Evolutionary conservation across 2,888 invertebrate species (phyloP).

Genomic region (Drosophila subsilvestris): DNA sequence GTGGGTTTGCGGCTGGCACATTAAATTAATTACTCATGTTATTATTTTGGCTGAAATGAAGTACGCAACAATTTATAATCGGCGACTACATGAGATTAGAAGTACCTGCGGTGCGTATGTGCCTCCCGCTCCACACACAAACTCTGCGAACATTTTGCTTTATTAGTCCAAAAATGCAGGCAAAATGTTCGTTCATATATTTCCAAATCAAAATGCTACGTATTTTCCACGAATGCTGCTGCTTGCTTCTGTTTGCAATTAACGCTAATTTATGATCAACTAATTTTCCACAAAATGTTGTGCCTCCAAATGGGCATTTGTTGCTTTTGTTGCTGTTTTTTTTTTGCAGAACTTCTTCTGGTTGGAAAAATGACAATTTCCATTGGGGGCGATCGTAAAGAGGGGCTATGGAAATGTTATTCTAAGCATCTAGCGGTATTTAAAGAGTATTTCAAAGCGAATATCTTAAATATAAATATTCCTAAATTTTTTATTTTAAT

Average conservation of each 20-base stretch:
- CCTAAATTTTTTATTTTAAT: too few species aligned
- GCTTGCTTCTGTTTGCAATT: constrained; percentile 61
- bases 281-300: constrained; percentile 55
- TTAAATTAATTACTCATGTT: constrained; percentile 83
- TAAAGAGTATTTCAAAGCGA: too few species aligned
- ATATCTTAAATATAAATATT: too few species aligned
- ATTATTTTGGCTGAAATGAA: constrained; percentile 83
- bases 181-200: constrained; percentile 19
- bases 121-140: background rate
- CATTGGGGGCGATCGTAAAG: background rate
- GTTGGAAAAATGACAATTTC: constrained; percentile 24
- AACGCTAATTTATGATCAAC: constrained; percentile 76
- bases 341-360: background rate
- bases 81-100: constrained; percentile 81
- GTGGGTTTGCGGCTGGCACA: constrained; percentile 69
- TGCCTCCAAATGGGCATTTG: constrained; percentile 6
- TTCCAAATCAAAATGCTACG: constrained; percentile 53
- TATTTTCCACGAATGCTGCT: constrained; percentile 47
- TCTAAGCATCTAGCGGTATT: too few species aligned
- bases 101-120: constrained; percentile 72
- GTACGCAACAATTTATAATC: constrained; percentile 83
- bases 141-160: constrained; percentile 66
- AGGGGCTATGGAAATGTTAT: too few species aligned
- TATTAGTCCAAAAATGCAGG: constrained; percentile 77
- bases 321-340: too few species aligned